phyloP scores from a whole-genome alignment of 1,140 invertebrate species.

The Brachionus asplanchnoidis region DNA sequence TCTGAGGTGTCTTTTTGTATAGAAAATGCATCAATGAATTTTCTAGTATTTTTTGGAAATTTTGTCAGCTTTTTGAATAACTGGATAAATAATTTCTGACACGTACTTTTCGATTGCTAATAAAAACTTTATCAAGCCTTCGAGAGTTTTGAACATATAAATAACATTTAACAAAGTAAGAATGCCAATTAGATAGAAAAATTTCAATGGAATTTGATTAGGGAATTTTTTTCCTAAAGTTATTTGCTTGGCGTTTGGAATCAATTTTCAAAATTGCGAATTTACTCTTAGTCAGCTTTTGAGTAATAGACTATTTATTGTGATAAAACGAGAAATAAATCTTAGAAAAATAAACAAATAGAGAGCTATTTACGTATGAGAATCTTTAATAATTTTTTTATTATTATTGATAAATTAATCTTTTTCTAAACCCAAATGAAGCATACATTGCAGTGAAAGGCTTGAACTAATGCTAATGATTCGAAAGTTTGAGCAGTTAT shows the following conservation, averaged over 20 bases:
- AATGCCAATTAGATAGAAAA: not conserved
- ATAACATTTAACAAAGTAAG: not conserved
- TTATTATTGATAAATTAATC: not conserved
- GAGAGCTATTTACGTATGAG: not conserved
- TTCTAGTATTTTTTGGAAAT: not conserved
- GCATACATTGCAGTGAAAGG: not conserved
- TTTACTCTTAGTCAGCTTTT: not conserved
- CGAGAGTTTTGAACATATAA: not conserved
- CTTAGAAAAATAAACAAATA: not conserved
- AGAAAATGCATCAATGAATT: not conserved
- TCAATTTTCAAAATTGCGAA: constrained; percentile 2
- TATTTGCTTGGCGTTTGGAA: not conserved
- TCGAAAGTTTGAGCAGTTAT: not conserved
- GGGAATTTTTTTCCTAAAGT: not conserved
- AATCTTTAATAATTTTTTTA: not conserved
- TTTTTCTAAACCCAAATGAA: not conserved
- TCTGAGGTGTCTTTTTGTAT: not conserved
- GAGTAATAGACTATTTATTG: not conserved
- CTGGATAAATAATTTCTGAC: not conserved
- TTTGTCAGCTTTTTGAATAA: not conserved
- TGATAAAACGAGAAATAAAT: not conserved
- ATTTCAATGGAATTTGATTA: constrained; percentile 1
- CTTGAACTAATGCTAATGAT: not conserved
- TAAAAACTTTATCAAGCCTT: not conserved
- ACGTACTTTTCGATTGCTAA: not conserved